These are phyloP conservation scores for Montifringilla adamsi DNA, from an alignment of 2,113 vertebrate species.

Conservation along the genomic window DNA sequence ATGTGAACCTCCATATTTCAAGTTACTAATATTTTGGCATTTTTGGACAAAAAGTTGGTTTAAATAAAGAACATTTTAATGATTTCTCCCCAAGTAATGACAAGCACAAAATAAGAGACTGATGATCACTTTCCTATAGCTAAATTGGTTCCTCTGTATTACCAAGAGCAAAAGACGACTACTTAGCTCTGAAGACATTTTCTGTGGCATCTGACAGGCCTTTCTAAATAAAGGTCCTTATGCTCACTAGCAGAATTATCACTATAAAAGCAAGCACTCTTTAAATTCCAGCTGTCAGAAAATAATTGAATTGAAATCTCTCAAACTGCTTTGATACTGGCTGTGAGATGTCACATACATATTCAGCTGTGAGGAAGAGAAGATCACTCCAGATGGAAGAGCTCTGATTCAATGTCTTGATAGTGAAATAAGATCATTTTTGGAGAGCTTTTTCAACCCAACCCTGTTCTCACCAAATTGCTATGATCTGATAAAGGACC, in stretches of 20 bases:
- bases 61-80: neutral
- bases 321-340: neutral
- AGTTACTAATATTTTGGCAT: neutral
- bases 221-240: neutral
- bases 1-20: neutral
- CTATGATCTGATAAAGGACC: neutral
- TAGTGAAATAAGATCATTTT: neutral
- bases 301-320: neutral
- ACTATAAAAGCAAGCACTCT: neutral
- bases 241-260: neutral
- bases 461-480: neutral
- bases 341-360: neutral
- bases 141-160: neutral
- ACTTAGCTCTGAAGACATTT: neutral
- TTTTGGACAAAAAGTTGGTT: neutral
- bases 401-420: neutral
- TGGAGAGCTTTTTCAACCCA: neutral
- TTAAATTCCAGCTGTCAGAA: neutral
- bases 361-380: neutral
- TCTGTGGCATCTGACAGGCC: neutral
- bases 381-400: neutral
- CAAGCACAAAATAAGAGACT: neutral
- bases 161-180: neutral
- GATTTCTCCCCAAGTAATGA: neutral
- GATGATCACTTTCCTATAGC: neutral